Evolutionary conservation across 2,888 invertebrate genomes (phyloP), one percentile per base, ranked within the genome.

Genomic region (Saturnia pavonia): DNA sequence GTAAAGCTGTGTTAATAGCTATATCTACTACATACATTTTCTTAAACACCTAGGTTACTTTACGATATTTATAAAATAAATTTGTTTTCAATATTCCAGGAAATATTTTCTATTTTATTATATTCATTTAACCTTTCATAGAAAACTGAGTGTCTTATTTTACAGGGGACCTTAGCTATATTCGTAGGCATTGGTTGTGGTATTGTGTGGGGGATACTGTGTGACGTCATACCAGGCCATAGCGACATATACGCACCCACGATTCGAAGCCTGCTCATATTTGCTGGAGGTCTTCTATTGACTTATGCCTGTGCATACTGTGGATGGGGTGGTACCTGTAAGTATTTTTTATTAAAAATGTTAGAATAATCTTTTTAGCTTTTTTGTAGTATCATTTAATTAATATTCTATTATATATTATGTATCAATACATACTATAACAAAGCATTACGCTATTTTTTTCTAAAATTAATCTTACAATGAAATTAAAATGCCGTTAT

Each of bases 241-340:
- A 83, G 75, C 48, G 93, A 94, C 78, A 75, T 85, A 63, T 91
- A 91, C 77, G 89, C 92, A 6, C 90, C 92, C 7, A 84, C 91
- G 54, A 83, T 92, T 72, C 86, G 91, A 69, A 92, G 92, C 74
- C 73, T 92, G 54, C 86, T 91, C 69, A 89, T 94, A 75, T 88
- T 94, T 57, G 75, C 83, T 34, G 91, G 90, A 65, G 93, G 93
- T 7, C 77, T 88, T 68, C 78, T 92, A 40, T 79, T 91, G 70
- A 87, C 85, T 68, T 93, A 93, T 74, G 85, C 84, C 70, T 76
- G 86, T 34, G 90, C 86, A 73, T 88, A 87, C 72, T 74, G 87
- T 51, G 92, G 92, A 68, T 93, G 93, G 92, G 93, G 93, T 63
- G 93, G 93, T 70, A 87, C 87, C 70, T 90, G 93, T 93, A 81